These are phyloP conservation scores for Trichechus manatus DNA, from an alignment of 2,113 vertebrate genomes.

Conservation along the genomic window DNA sequence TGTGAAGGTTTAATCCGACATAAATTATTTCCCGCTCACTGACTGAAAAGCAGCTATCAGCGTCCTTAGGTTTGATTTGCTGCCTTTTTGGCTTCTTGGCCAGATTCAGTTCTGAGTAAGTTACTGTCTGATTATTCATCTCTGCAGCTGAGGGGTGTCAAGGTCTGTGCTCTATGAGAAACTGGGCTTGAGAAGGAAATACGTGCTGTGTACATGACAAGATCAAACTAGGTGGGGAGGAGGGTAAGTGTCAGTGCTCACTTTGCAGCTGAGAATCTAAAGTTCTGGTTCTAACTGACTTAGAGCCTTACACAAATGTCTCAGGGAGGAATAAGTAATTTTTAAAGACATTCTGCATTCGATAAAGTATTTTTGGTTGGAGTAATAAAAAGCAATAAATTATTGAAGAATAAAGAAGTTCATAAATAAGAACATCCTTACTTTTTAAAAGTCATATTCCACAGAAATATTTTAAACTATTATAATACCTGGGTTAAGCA, in stretches of 20 bases:
- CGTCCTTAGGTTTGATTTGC: not conserved
- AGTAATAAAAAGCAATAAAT: not conserved
- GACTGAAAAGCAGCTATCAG: not conserved
- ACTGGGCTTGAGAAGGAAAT: not conserved
- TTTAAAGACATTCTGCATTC: not conserved
- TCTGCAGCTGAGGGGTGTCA: not conserved
- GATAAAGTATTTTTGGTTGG: not conserved
- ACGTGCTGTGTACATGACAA: not conserved
- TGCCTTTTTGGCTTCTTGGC: not conserved
- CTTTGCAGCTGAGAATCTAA: not conserved
- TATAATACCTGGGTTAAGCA: not conserved
- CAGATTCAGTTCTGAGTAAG: not conserved
- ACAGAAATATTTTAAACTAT: not conserved
- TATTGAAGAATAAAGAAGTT: not conserved
- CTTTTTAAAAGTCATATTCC: not conserved
- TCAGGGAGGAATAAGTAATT: not conserved
- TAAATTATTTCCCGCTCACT: not conserved
- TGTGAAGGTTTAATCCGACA: not conserved
- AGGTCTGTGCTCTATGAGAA: not conserved
- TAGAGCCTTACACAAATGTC: not conserved
- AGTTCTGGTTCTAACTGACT: not conserved
- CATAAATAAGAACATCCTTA: not conserved
- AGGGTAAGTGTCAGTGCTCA: not conserved
- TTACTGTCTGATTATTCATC: not conserved
- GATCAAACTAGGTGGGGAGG: not conserved